These are phyloP conservation scores for Chironomus tepperi DNA, from an alignment of 1,140 invertebrate genomes.

Conservation along the genomic window DNA sequence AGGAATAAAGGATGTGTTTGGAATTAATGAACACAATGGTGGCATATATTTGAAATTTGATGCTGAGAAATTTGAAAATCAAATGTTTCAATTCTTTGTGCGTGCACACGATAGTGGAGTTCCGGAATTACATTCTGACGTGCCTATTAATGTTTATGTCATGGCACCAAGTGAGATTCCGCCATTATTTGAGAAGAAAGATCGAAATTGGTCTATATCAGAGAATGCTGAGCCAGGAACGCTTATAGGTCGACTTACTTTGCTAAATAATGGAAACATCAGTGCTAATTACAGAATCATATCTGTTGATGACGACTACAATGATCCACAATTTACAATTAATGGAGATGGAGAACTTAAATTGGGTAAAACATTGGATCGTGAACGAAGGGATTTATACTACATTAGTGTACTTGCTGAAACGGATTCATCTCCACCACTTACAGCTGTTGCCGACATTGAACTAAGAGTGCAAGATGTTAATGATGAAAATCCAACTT, in stretches of 20 bases:
- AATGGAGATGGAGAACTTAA: conserved; percentile 64
- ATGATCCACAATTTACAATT: conserved; percentile 62
- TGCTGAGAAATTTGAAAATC: conserved; percentile 49
- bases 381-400: conserved; percentile 63
- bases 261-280: conserved; percentile 43
- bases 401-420: conserved; percentile 72
- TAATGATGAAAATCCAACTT: conserved; percentile 82
- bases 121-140: conserved; percentile 59
- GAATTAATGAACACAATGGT: conserved; percentile 59
- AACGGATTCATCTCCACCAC: conserved; percentile 62
- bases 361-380: conserved; percentile 62
- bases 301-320: conserved; percentile 44
- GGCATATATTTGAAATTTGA: conserved; percentile 53
- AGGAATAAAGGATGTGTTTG: conserved; percentile 52
- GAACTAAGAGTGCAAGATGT: conserved; percentile 75
- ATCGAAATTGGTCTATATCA: conserved; percentile 66
- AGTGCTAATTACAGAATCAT: conserved; percentile 58
- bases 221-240: conserved; percentile 65
- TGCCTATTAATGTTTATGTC: conserved; percentile 69
- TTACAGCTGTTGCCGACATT: conserved; percentile 65
- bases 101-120: conserved; percentile 70
- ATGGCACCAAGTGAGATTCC: conserved; percentile 58
- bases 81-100: conserved; percentile 82
- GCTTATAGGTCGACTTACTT: conserved; percentile 53
- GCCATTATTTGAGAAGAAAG: conserved; percentile 61